These are phyloP conservation scores for Cyprinodon tularosa DNA, from an alignment of 2,113 vertebrate species.

Conservation along the genomic window DNA sequence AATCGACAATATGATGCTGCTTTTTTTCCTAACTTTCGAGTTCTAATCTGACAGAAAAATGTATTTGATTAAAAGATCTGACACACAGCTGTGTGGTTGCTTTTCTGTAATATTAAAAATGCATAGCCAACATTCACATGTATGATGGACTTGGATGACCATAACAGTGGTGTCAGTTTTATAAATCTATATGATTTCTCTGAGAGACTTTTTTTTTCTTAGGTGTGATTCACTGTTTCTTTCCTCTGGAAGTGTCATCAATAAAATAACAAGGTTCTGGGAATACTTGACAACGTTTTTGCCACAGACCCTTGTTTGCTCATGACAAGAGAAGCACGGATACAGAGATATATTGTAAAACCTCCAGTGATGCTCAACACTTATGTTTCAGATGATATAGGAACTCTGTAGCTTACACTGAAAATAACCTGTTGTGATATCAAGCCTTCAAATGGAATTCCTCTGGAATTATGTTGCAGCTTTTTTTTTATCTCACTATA, in stretches of 20 bases:
- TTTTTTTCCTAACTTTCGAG: background rate
- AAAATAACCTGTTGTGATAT: background rate
- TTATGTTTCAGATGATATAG: background rate
- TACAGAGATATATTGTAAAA: background rate
- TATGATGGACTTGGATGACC: background rate
- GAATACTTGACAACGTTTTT: background rate
- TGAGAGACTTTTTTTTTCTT: background rate
- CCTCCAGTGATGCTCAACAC: background rate
- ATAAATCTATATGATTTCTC: background rate
- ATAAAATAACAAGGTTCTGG: background rate
- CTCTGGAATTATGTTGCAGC: background rate
- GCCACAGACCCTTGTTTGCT: background rate
- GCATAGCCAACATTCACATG: background rate
- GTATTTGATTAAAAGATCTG: background rate
- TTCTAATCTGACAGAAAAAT: background rate
- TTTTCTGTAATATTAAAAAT: background rate
- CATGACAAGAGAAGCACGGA: constrained; percentile 9
- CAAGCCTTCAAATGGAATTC: background rate
- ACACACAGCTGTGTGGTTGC: background rate
- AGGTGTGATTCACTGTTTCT: background rate
- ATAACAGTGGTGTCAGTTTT: background rate
- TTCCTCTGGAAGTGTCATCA: background rate
- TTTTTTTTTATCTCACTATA: background rate
- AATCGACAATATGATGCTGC: no score
- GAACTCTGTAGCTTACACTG: background rate